Conservation (phyloP, 1,140 invertebrate genomes). For the Hylaeus anthracinus region DNA sequence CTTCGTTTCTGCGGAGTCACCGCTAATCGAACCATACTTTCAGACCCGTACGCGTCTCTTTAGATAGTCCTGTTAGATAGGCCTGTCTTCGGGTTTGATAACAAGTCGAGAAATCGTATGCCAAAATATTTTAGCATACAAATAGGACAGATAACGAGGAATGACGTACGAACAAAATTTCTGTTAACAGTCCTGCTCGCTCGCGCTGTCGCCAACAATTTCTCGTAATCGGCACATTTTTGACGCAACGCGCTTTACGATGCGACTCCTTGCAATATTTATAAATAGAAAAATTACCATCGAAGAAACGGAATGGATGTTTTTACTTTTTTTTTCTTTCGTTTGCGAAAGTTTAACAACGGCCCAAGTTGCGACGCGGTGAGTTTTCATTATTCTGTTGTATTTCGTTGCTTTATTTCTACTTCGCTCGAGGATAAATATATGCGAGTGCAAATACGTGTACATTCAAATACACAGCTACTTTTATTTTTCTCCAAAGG, state of each 20-base stretch:
- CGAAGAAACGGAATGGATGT: neutral
- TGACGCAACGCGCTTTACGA: too few species aligned
- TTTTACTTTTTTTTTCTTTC: too few species aligned
- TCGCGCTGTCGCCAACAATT: too few species aligned
- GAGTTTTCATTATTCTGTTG: too few species aligned
- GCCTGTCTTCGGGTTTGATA: neutral
- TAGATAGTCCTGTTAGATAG: slow-evolving; percentile 20
- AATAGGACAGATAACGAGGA: slow-evolving; percentile 26
- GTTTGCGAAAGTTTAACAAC: neutral
- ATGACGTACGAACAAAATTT: slow-evolving; percentile 24
- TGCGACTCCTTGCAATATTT: neutral
- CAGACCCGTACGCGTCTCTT: neutral
- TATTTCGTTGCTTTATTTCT: too few species aligned
- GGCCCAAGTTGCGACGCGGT: too few species aligned
- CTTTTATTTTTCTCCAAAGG: too few species aligned
- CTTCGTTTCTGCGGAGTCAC: neutral
- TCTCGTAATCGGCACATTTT: too few species aligned
- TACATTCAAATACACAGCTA: too few species aligned
- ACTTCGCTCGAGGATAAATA: too few species aligned
- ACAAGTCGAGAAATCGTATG: slow-evolving; percentile 1
- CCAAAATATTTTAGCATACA: slow-evolving; percentile 49
- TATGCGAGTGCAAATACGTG: too few species aligned
- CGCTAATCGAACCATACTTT: neutral
- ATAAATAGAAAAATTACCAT: neutral
- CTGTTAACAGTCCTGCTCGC: neutral